Evolutionary conservation across 2,888 invertebrate genomes (phyloP), one percentile per base, ranked within the genome.

Genomic region (Drosophila mimetica): DNA sequence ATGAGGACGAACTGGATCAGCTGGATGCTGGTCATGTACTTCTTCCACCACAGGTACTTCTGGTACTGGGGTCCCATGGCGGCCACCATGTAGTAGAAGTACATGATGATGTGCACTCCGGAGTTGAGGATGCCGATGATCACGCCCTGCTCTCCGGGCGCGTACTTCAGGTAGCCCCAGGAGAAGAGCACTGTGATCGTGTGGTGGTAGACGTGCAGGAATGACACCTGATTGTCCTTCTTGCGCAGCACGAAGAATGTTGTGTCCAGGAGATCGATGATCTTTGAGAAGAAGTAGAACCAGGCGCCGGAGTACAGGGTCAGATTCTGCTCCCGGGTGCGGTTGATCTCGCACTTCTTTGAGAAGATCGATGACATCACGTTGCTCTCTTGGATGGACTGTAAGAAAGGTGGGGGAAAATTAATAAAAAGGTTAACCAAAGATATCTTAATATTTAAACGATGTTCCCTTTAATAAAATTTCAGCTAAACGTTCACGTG

Each of bases 141-240:
- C 30, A 92, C 90, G 36, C 92, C 92, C 85, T 93, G 93, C 74
- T 93, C 92, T 37, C 92, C 92, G 90, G 96, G 95, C 60, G 96
- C 92, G 89, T 95, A 97, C 90, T 95, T 95, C 20, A 95, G 92
- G 50, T 96, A 96, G 18, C 95, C 95, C 96, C 96, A 97, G 1
- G 95, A 95, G 90, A 96, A 94, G 67, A 96, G 92, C 22, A 95
- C 97, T 92, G 96, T 96, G 89, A 95, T 93, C 2, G 95, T 93
- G 90, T 98, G 98, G 91, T 98, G 98, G 89, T 97, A 97, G 13
- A 98, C 95, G 89, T 98, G 98, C 16, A 98, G 93, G 89, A 96
- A 96, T 0, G 97, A 95, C 22, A 98, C 95, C 92, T 98, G 98
- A 58, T 95, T 95, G 84, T 96, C 95, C 91, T 98, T 98, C 92